These are phyloP conservation scores for Schizopygopsis pylzovi DNA, from an alignment of 2,797 vertebrate species.

Conservation along the genomic window DNA sequence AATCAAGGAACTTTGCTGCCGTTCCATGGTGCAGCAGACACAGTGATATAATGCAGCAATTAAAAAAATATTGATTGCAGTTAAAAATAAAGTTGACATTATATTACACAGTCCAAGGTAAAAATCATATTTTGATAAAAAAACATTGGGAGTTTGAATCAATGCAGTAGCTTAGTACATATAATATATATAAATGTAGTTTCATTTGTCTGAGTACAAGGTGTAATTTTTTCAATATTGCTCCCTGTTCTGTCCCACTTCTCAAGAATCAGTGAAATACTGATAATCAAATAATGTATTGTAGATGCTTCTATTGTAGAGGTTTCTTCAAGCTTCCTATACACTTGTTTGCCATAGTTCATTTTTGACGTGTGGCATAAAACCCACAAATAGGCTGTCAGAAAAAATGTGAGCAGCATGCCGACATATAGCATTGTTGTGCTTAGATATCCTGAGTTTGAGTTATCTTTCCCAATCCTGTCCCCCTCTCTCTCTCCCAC, in stretches of 20 bases:
- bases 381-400: not conserved
- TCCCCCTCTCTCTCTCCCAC: no score
- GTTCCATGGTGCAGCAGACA: no score
- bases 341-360: not conserved
- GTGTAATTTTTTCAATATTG: not conserved
- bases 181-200: not conserved
- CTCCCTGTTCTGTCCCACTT: not conserved
- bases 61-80: not conserved
- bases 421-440: not conserved
- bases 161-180: not conserved
- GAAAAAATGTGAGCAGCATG: not conserved
- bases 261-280: not conserved
- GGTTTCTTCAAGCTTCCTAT: not conserved
- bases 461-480: no score
- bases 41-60: no score
- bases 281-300: not conserved
- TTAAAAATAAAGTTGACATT: not conserved
- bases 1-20: no score
- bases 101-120: not conserved
- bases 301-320: slow-evolving; percentile 15
- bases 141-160: not conserved
- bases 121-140: not conserved
- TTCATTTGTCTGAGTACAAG: not conserved
- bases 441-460: not conserved
- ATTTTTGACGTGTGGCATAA: not conserved